These are phyloP conservation scores for Argyresthia albistria DNA, from an alignment of 2,888 invertebrate genomes.

Conservation along the genomic window DNA sequence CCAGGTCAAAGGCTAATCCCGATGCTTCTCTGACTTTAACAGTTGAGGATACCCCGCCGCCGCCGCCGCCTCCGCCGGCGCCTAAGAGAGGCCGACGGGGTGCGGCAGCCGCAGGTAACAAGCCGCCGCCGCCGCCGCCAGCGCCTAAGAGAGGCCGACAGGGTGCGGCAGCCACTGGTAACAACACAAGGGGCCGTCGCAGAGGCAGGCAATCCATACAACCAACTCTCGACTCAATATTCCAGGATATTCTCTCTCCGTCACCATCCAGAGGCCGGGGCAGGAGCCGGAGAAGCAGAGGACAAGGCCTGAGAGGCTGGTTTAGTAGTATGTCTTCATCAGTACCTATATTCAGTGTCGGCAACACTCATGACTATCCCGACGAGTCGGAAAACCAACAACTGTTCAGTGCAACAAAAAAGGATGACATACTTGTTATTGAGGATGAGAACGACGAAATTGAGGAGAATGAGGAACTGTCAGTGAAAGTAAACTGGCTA, in stretches of 20 bases:
- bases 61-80: no score
- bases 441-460: conserved; percentile 24
- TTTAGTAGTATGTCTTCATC: no score
- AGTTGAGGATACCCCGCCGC: no score
- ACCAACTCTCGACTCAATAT: not conserved
- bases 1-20: not conserved
- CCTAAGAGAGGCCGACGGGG: no score
- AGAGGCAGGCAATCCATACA: not conserved
- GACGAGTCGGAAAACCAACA: conserved; percentile 32
- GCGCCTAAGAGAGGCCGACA: no score
- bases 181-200: no score
- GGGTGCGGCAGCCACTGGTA: no score
- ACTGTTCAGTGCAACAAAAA: conserved; percentile 25
- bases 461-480: conserved; percentile 54
- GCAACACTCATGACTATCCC: conserved; percentile 46
- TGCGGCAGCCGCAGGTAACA: no score
- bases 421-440: conserved; percentile 18
- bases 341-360: conserved; percentile 32
- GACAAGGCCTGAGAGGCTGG: not conserved
- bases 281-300: conserved; percentile 4
- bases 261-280: not conserved
- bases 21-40: no score
- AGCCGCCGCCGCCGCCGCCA: no score
- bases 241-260: not conserved
- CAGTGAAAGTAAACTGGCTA: conserved; percentile 61